Evolutionary conservation across 2,113 vertebrate genomes (phyloP).

Genomic region (Thermophis baileyi): DNA sequence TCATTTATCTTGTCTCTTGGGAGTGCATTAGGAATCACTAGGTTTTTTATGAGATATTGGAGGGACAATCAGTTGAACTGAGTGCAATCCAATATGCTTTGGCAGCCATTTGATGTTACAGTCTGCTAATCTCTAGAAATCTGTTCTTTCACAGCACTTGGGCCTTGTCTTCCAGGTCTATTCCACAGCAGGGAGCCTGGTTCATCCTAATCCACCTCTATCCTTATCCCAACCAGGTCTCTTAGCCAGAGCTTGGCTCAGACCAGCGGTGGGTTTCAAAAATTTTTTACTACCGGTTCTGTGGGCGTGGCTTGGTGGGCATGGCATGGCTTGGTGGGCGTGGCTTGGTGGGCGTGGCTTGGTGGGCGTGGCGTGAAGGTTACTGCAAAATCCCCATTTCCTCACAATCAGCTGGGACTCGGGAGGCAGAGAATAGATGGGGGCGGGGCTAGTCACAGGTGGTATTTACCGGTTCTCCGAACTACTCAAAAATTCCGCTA

Average conservation of each 20-base stretch:
- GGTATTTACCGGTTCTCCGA: too few species aligned
- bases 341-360: too few species aligned
- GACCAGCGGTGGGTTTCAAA: too few species aligned
- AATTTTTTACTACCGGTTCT: too few species aligned
- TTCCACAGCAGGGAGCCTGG: not conserved
- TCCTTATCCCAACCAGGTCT: not conserved
- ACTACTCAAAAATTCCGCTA: too few species aligned
- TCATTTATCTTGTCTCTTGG: not conserved
- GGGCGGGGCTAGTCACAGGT: too few species aligned
- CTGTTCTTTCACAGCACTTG: not conserved
- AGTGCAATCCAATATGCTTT: not conserved
- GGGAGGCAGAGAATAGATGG: too few species aligned
- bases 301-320: too few species aligned
- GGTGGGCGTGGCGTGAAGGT: too few species aligned
- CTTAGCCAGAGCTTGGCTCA: not conserved
- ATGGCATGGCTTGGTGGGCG: too few species aligned
- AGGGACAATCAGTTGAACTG: not conserved
- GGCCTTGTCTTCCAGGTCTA: not conserved
- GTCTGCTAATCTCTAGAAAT: not conserved
- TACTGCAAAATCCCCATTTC: too few species aligned
- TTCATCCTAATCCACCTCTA: not conserved
- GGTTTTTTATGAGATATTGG: not conserved
- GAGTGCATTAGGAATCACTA: not conserved
- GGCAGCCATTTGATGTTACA: not conserved
- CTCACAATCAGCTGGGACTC: too few species aligned